phyloP scores from a whole-genome alignment of 2,797 vertebrate species.

The Botia almorhae region DNA sequence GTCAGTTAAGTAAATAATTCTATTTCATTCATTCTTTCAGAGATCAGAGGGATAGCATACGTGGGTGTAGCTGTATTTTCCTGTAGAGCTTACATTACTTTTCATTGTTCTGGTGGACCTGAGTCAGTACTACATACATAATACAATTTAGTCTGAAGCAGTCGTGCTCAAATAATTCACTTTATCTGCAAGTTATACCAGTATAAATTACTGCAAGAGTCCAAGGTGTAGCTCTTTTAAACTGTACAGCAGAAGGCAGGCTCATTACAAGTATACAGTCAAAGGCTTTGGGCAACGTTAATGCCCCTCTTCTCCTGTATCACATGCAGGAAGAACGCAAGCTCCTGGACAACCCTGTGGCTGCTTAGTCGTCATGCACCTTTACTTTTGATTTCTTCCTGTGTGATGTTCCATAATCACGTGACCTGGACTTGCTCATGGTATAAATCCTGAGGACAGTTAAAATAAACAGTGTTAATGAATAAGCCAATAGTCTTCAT shows the following conservation, averaged over 20 bases:
- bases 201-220: neutral
- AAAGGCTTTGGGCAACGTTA: slow-evolving; percentile 6
- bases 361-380: slow-evolving; percentile 72
- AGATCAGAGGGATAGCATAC: no score
- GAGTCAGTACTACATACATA: slow-evolving; percentile 18
- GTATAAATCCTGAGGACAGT: slow-evolving; percentile 81
- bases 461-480: neutral
- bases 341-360: neutral
- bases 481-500: neutral
- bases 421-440: slow-evolving; percentile 85
- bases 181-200: neutral
- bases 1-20: no score
- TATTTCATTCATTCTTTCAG: no score
- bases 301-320: slow-evolving; percentile 26
- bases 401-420: slow-evolving; percentile 84
- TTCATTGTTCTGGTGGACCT: neutral
- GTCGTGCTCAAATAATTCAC: slow-evolving; percentile 7
- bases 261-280: slow-evolving; percentile 20
- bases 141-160: slow-evolving; percentile 12
- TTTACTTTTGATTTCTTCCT: slow-evolving; percentile 84
- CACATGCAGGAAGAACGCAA: slow-evolving; percentile 48
- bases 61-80: slow-evolving; percentile 15
- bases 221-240: neutral
- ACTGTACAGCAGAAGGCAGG: slow-evolving; percentile 17
- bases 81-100: neutral